Evolutionary conservation across 2,113 vertebrate genomes (phyloP).

Genomic region (Tragelaphus scriptus): DNA sequence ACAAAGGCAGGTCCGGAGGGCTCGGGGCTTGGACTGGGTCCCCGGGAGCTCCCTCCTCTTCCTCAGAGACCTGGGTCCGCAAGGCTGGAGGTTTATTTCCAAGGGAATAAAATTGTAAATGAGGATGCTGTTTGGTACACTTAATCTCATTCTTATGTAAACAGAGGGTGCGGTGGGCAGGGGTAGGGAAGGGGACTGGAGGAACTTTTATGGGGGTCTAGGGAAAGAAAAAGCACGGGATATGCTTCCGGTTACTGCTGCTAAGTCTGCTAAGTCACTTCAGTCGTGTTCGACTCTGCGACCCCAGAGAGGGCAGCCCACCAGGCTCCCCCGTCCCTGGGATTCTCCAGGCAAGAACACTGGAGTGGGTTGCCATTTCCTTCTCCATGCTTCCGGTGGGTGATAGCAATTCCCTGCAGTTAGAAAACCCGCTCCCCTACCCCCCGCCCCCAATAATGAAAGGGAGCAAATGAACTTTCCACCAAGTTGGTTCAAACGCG

Average conservation of each 20-base stretch:
- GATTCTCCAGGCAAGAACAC: no score
- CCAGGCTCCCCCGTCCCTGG: no score
- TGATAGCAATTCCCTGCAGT: fast-evolving
- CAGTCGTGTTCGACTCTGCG: no score
- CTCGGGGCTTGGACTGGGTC: neutral
- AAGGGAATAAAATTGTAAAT: neutral
- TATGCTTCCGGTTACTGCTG: no score
- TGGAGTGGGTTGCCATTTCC: no score
- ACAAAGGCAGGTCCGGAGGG: neutral
- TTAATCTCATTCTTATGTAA: neutral
- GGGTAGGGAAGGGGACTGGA: fast-evolving
- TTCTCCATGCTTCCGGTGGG: no score
- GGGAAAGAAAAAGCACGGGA: fast-evolving
- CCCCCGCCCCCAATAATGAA: fast-evolving
- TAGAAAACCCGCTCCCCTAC: neutral
- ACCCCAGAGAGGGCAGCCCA: no score
- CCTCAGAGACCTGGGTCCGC: fast-evolving
- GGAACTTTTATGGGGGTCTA: fast-evolving
- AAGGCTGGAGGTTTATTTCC: neutral
- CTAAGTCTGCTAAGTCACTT: no score
- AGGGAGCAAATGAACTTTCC: neutral
- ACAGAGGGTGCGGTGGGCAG: neutral
- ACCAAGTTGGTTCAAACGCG: fast-evolving
- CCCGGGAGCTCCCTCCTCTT: neutral
- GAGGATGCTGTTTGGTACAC: neutral